Conservation (phyloP, 2,797 vertebrate species). For the Mycteria americana region DNA sequence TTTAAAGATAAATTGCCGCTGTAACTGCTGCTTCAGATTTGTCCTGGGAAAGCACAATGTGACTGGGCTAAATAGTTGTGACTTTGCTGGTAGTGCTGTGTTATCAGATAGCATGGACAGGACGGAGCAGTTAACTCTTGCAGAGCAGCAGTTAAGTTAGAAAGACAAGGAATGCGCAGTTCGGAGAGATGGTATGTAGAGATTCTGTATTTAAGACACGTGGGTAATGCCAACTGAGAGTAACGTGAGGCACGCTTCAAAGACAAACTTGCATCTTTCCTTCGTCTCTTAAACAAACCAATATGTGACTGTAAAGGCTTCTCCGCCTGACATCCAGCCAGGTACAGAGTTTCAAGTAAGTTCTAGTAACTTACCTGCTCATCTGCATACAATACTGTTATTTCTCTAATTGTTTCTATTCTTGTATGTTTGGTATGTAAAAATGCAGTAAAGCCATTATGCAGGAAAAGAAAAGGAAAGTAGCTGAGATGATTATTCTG, state of each 20-base stretch:
- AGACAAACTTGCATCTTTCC: not conserved
- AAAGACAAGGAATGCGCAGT: not conserved
- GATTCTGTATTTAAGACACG: not conserved
- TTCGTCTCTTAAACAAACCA: not conserved
- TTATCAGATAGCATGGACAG: not conserved
- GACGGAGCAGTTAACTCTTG: not conserved
- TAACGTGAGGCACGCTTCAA: not conserved
- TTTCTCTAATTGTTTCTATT: conserved; percentile 66
- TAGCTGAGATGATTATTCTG: conserved; percentile 60
- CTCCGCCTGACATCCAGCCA: not conserved
- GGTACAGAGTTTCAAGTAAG: not conserved
- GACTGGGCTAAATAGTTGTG: not conserved
- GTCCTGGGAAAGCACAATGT: not conserved
- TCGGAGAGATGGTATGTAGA: rapidly evolving
- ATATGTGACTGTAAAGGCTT: not conserved
- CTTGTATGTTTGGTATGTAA: conserved; percentile 46
- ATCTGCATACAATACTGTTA: conserved; percentile 41
- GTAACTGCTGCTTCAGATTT: not conserved
- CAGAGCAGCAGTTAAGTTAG: not conserved
- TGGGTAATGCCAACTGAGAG: not conserved
- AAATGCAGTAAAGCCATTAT: conserved; percentile 52
- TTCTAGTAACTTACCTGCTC: conserved; percentile 25
- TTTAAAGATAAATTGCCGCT: conserved; percentile 19
- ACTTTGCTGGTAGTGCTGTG: not conserved
- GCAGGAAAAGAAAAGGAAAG: conserved; percentile 55